Base-by-base conservation (phyloP, 2,113 vertebrate genomes). In the Lamprotornis superbus region DNA sequence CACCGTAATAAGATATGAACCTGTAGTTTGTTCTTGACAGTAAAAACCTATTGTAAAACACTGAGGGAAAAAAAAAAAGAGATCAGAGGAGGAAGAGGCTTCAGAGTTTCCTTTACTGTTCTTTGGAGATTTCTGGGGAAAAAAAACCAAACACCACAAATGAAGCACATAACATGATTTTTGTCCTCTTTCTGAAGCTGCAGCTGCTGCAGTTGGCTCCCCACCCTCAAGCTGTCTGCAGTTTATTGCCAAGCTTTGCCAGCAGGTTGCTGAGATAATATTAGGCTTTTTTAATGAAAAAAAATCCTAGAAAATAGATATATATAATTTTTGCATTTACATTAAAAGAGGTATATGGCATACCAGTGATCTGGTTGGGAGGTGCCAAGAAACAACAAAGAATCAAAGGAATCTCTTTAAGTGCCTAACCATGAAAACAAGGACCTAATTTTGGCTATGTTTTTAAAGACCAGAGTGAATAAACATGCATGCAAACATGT, bases 161-260 rank as follows among this genome's bases (percentile, higher is more conserved):
- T 28, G 7, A 37, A 70, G 52, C 42, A 56, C 25, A 11, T 61
- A 49, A 69, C 4, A 10, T 2, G 6, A 49, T 84, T 87, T 73
- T 75, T 92, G 86, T 83, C 83, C 75, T 95, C 61, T 70, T 90
- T 85, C 42, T 82, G 86, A 56, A 96, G 79, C 83, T 79, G 83
- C 89, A 90, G 80, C 86, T 65, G 39, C 95, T 90, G 83, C 86
- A 79, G 75, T 88, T 67, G 31, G 25, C 47, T 85, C 46, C 49
- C 37, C 69, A 61, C 64, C 65, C 86, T 75, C 65, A 61, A 85
- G 70, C 83, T 96, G 70, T 67, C 79, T 88, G 65, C 70, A 82
- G 28, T 59, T 85, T 57, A 46, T 67, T 75, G 70, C 75, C 1
- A 5, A 94, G 75, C 37, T 78, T 70, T 90, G 61, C 83, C 57